Conservation (phyloP, 2,888 invertebrate species). For the Notodonta ziczac region DNA sequence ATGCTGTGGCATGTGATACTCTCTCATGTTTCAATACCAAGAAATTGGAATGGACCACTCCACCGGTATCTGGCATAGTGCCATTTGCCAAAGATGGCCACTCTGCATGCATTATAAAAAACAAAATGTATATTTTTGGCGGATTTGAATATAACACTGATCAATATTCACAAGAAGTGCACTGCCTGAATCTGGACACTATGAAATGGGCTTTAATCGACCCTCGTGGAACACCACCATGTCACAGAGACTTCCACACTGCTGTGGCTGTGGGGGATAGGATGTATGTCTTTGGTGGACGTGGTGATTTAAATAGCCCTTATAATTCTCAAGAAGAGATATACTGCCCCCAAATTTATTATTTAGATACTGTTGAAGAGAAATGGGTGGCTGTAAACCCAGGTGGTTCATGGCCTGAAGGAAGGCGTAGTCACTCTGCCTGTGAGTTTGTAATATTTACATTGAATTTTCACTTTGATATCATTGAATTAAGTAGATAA, state of each 20-base stretch:
- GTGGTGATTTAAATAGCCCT: conserved; percentile 88
- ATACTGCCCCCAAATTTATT: conserved; percentile 91
- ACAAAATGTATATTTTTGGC: conserved; percentile 95
- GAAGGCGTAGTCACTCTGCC: conserved; percentile 95
- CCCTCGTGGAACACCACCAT: conserved; percentile 87
- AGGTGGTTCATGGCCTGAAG: conserved; percentile 88
- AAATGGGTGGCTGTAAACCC: conserved; percentile 87
- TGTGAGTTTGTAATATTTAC: conserved; percentile 84
- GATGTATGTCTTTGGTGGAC: conserved; percentile 96
- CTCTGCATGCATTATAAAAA: conserved; percentile 91
- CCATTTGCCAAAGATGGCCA: conserved; percentile 96
- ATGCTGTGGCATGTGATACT: conserved; percentile 90
- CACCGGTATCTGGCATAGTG: conserved; percentile 86
- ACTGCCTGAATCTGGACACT: conserved; percentile 89
- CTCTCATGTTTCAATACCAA: conserved; percentile 93
- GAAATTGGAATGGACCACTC: conserved; percentile 87
- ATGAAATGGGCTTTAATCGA: conserved; percentile 88
- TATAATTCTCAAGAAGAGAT: conserved; percentile 86
- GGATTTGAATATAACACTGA: conserved; percentile 95
- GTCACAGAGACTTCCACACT: conserved; percentile 95
- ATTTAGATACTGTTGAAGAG: conserved; percentile 88
- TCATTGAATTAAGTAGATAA: too few species aligned
- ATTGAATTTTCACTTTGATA: too few species aligned
- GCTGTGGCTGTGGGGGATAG: conserved; percentile 89
- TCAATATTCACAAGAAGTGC: conserved; percentile 91